Evolutionary conservation across 2,797 vertebrate species (phyloP).

Genomic region (Furcifer pardalis): DNA sequence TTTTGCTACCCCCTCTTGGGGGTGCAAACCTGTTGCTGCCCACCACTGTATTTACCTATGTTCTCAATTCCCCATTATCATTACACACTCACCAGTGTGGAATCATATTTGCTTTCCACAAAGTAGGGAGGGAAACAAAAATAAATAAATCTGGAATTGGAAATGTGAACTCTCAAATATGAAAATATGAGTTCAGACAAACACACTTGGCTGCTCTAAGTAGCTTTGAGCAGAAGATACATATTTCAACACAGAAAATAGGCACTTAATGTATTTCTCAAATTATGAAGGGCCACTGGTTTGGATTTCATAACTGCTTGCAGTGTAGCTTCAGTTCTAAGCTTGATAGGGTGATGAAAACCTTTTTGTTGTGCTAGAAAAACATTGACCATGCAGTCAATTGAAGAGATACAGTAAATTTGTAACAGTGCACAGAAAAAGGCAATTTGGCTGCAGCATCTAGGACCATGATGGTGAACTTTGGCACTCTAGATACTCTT

Average conservation of each 20-base stretch:
- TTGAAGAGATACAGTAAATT: background rate
- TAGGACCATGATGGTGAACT: too few species aligned
- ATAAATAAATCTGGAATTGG: background rate
- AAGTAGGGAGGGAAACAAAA: background rate
- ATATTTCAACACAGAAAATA: background rate
- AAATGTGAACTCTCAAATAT: background rate
- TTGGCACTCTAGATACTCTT: too few species aligned
- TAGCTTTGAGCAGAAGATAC: background rate
- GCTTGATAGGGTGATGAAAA: accelerated
- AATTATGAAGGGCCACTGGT: background rate
- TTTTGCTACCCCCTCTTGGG: too few species aligned
- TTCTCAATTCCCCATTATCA: too few species aligned
- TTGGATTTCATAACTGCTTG: slow-evolving; percentile 2
- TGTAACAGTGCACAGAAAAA: background rate
- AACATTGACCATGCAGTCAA: background rate
- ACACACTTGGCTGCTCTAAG: background rate
- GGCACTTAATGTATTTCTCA: background rate
- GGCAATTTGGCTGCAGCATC: background rate
- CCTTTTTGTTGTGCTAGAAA: background rate
- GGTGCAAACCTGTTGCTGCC: too few species aligned
- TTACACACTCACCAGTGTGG: background rate
- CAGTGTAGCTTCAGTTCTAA: background rate
- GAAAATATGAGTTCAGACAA: background rate
- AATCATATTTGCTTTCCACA: background rate
- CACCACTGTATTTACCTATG: too few species aligned